Base-by-base conservation (phyloP, 2,113 vertebrate species). In the Neogobius melanostomus region DNA sequence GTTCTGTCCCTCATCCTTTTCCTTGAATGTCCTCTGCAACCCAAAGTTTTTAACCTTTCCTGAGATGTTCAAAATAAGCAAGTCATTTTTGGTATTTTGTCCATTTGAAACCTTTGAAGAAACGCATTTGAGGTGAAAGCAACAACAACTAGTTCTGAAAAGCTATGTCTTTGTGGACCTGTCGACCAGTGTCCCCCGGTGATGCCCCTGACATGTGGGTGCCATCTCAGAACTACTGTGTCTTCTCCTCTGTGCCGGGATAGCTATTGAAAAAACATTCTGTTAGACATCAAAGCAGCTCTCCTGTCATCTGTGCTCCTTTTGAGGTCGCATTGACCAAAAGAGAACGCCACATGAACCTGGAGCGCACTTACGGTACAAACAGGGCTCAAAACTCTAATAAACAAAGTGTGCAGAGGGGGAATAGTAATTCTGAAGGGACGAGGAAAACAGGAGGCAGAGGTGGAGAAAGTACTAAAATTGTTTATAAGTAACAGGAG, bases 251-350 rank as follows among this genome's bases (percentile, higher is more conserved):
- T n/a, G 28, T 48, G 44, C 66, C 56, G 74, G 76, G 59, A 68
- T 66, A 43, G 62, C 77, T 43, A 62, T 57, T 8, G 59, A 21
- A 36, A 36, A 71, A 84, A 77, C 82, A 61, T 79, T 74, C 75
- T 68, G 16, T 8, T 54, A 68, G 63, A 77, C 75, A 89, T 87
- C 71, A 75, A 85, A 82, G 75, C 14, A 54, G 8, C 65, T 51
- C 69, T 75, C 15, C 45, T 75, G 83, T 77, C 66, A 67, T 60
- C 76, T 75, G 51, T 45, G 65, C 64, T 66, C 53, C 77, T 68
- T 75, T 48, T 80, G 76, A 87, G 82, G 85, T 85, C 78, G 72
- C 52, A 6, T 44, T 16, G 11, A 43, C 56, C 79, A 73, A 77
- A 75, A 66, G 76, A 67, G 42, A 71, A 82, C 59, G 60, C 80